A percentile compares a stretch with the other conserved stretches of the same genome.
phyloP scores from a whole-genome alignment of 1,140 invertebrate genomes.

The Sinella curviseta region DNA sequence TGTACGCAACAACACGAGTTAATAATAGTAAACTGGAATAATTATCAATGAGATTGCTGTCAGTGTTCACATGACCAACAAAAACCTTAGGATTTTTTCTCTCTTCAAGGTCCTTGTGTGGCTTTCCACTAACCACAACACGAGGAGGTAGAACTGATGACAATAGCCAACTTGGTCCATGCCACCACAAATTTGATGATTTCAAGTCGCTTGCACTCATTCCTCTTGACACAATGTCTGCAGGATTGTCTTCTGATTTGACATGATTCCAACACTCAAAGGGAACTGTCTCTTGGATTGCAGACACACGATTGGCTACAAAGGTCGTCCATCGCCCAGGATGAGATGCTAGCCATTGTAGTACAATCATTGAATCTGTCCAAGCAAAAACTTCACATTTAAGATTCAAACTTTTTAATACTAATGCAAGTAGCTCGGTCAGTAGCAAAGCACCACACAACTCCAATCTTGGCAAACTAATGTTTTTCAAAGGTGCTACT shows the following conservation, averaged over 20 bases:
- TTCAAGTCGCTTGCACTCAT: neutral
- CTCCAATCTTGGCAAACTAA: conserved; percentile 59
- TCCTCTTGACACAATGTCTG: conserved; percentile 31
- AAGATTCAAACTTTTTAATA: neutral
- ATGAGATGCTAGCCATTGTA: conserved; percentile 20
- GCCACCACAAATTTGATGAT: conserved; percentile 5
- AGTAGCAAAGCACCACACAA: conserved; percentile 55
- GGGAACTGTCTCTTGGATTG: conserved; percentile 11
- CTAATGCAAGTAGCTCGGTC: conserved; percentile 49
- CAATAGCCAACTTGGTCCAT: too few relatives aligned
- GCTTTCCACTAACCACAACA: too few relatives aligned
- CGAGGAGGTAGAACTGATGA: too few relatives aligned
- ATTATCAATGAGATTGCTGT: too few relatives aligned
- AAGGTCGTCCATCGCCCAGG: conserved; percentile 22
- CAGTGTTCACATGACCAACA: too few relatives aligned
- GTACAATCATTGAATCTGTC: conserved; percentile 34
- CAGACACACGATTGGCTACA: conserved; percentile 29
- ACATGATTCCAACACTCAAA: conserved; percentile 25
- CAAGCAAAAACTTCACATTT: conserved; percentile 17
- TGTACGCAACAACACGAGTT: too few relatives aligned
- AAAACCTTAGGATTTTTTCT: too few relatives aligned
- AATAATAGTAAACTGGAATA: too few relatives aligned
- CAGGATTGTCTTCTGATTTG: conserved; percentile 24
- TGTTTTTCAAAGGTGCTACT: conserved; percentile 43
- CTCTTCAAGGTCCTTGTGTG: too few relatives aligned